A percentile compares a stretch with the other conserved stretches of the same genome.
Conservation (phyloP, 2,113 vertebrate genomes). For the Eleginops maclovinus region DNA sequence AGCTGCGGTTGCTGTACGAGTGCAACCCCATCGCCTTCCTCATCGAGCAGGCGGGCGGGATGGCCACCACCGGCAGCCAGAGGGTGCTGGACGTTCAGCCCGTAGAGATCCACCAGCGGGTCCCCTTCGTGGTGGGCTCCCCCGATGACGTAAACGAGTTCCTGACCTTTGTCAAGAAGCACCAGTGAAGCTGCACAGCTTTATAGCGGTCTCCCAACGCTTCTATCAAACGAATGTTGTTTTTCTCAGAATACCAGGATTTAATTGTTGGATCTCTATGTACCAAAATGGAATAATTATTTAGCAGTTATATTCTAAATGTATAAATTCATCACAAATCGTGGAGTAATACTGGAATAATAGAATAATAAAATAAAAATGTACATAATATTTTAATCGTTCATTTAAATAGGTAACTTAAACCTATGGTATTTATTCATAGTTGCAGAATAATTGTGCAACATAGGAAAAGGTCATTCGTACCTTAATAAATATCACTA, state of each 20-base stretch:
- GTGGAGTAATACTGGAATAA: not conserved
- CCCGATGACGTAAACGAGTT: constrained; percentile 93
- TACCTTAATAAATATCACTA: not conserved
- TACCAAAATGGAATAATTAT: not conserved
- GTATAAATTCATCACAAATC: not conserved
- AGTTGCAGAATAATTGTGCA: too few relatives aligned
- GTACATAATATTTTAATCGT: not conserved
- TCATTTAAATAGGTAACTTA: too few relatives aligned
- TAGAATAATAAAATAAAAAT: not conserved
- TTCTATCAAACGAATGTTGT: not conserved
- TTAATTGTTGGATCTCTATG: not conserved
- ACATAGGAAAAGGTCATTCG: not conserved
- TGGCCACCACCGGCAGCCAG: constrained; percentile 91
- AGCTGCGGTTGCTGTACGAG: constrained; percentile 96
- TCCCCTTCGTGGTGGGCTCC: constrained; percentile 93
- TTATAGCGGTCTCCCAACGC: not conserved
- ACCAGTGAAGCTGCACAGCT: constrained; percentile 65
- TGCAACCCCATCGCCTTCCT: constrained; percentile 98
- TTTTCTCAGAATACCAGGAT: too few relatives aligned
- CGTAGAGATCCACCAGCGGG: constrained; percentile 90
- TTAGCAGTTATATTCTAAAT: not conserved
- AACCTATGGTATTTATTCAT: too few relatives aligned
- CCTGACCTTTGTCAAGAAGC: constrained; percentile 90
- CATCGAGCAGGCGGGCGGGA: constrained; percentile 94
- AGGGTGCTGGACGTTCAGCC: constrained; percentile 92